These are phyloP conservation scores for Drosophila falleni DNA, from an alignment of 2,888 invertebrate species.

Conservation along the genomic window DNA sequence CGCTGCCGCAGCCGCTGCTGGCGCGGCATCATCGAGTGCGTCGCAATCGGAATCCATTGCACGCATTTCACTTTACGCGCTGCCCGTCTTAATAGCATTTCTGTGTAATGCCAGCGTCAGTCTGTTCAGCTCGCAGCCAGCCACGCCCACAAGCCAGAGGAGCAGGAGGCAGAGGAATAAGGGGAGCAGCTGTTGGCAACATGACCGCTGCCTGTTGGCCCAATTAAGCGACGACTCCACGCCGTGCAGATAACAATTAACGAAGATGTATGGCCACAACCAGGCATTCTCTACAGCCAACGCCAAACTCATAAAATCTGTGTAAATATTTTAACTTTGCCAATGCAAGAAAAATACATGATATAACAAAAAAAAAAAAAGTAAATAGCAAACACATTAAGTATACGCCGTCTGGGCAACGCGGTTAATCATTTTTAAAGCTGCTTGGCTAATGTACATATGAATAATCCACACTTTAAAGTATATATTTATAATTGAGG, in stretches of 20 bases:
- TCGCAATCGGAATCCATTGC: constrained; percentile 70
- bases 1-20: constrained; percentile 47
- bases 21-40: constrained; percentile 50
- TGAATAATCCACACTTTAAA: not conserved
- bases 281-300: constrained; percentile 4
- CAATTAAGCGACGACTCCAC: constrained; percentile 66
- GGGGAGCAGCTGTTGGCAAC: constrained; percentile 35
- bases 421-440: constrained; percentile 46
- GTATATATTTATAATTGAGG: not conserved
- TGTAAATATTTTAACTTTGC: constrained; percentile 69
- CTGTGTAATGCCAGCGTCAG: constrained; percentile 63
- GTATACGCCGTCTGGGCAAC: constrained; percentile 67
- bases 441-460: constrained; percentile 47
- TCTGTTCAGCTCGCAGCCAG: constrained; percentile 24
- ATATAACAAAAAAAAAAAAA: not conserved
- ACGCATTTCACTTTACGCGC: constrained; percentile 76
- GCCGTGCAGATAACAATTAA: constrained; percentile 81
- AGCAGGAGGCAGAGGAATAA: not conserved
- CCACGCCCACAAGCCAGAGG: constrained; percentile 20
- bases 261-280: constrained; percentile 58
- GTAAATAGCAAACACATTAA: constrained; percentile 47
- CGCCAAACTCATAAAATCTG: constrained; percentile 49
- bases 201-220: constrained; percentile 63
- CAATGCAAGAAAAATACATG: constrained; percentile 13
- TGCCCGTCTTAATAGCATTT: constrained; percentile 81